phyloP scores from a whole-genome alignment of 2,888 invertebrate genomes.

The Reticulitermes lucifugus region DNA sequence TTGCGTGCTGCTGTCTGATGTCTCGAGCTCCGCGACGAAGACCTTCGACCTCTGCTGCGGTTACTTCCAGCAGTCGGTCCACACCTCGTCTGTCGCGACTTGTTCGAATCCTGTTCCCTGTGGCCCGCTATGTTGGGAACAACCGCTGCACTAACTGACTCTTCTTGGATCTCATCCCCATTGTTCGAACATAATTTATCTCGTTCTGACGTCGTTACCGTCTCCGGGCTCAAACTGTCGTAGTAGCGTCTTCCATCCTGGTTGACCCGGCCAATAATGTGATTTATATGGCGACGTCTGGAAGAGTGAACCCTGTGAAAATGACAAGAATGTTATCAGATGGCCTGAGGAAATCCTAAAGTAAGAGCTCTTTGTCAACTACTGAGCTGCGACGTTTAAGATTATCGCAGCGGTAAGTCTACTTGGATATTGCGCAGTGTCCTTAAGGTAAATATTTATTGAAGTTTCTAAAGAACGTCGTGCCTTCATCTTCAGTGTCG shows the following conservation, averaged over 20 bases:
- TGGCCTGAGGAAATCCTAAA: too few species aligned
- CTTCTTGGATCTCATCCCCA: neutral
- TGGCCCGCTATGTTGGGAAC: slow-evolving; percentile 43
- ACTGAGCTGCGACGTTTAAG: too few species aligned
- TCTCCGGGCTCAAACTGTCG: neutral
- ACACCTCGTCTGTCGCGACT: slow-evolving; percentile 47
- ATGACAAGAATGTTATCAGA: too few species aligned
- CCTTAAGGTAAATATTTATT: too few species aligned
- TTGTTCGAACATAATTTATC: neutral
- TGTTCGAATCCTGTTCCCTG: slow-evolving; percentile 46
- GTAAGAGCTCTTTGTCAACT: too few species aligned
- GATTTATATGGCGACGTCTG: slow-evolving; percentile 15
- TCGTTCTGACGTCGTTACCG: neutral
- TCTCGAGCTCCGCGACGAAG: neutral
- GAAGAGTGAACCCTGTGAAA: slow-evolving; percentile 19
- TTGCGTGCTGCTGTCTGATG: neutral
- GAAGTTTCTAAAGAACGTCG: too few species aligned
- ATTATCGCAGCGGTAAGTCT: too few species aligned
- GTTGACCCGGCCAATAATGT: neutral
- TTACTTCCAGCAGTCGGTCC: neutral
- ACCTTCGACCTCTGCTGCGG: neutral
- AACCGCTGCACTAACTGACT: neutral
- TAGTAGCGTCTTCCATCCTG: slow-evolving; percentile 2
- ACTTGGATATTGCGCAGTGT: too few species aligned
- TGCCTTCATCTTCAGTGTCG: too few species aligned